Evolutionary conservation across 2,888 invertebrate genomes (phyloP), one percentile per base, ranked within the genome.

Genomic region (Cantharis rustica): DNA sequence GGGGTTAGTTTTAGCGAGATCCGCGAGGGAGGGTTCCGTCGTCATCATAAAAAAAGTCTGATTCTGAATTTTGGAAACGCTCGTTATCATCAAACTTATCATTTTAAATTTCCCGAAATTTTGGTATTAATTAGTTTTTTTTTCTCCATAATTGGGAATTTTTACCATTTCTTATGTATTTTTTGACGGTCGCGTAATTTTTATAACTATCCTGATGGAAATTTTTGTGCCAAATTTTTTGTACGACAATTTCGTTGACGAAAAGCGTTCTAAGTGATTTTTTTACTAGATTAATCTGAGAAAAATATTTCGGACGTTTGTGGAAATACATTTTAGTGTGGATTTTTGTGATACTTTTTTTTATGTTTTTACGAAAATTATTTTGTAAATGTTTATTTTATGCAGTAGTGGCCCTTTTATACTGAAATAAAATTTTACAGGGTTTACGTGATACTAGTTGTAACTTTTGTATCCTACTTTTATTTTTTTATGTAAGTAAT

Each of bases 1-100:
- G 16, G 17, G 64, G 83, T 79, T 77, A 72, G 76, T 79, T 81
- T 81, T 78, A 81, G 75, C 62, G 71, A 76, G 75, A 72, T 78
- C 73, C 84, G 83, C 84, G 84, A 82, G 86, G 86, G 86, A 81
- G 86, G 86, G 86, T 83, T 79, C 47, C 83, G 81, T 82, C 78
- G 73, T 71, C 66, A 47, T 47, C 13, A 47, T 27, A 23, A 23
- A 74, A 77, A 78, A 66, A 66, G 68, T 81, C 80, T 77, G 80
- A 79, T 77, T 81, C 81, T 79, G 80, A 75, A 78, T 61, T 61
- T 71, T 70, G 72, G 76, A 72, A 80, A 23, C 64, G 10, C 64
- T 66, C 23, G 16, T 63, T 47, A 47, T 47, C 47, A n/a, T 47
- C n/a, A n/a, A 47, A 47, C n/a, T 47, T 47, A n/a, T 47, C 1